Evolutionary conservation across 2,888 invertebrate genomes (phyloP).

Genomic region (Argyresthia goedartella): DNA sequence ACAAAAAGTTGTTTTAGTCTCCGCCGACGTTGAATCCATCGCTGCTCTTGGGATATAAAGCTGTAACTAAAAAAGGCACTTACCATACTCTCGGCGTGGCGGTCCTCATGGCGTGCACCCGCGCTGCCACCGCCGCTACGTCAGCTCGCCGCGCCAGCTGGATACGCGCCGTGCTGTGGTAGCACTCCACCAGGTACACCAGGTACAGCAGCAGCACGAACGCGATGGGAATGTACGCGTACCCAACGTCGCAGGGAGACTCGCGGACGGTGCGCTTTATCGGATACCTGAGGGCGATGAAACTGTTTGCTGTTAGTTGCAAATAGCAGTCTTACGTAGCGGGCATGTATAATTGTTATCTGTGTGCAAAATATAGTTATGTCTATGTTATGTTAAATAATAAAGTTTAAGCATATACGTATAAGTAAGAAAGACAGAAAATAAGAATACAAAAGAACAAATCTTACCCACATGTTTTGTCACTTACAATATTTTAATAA

Average conservation of each 20-base stretch:
- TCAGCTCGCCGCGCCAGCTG: slow-evolving; percentile 75
- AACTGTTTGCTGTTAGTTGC: background rate
- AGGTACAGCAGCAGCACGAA: slow-evolving; percentile 84
- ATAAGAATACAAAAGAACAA: too few relatives aligned
- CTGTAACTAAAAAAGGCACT: slow-evolving; percentile 15
- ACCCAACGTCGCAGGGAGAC: slow-evolving; percentile 85
- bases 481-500: too few relatives aligned
- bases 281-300: slow-evolving; percentile 61
- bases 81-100: slow-evolving; percentile 84
- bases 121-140: slow-evolving; percentile 75
- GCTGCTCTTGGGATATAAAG: too few relatives aligned
- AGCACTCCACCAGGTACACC: slow-evolving; percentile 87
- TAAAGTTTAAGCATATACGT: background rate
- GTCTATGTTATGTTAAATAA: background rate
- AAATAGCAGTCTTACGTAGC: background rate
- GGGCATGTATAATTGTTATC: background rate
- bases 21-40: too few relatives aligned
- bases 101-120: slow-evolving; percentile 75
- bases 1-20: too few relatives aligned
- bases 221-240: slow-evolving; percentile 86
- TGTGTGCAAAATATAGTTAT: background rate
- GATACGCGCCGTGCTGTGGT: slow-evolving; percentile 82
- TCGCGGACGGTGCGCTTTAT: slow-evolving; percentile 74
- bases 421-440: background rate
- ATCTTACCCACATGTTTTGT: too few relatives aligned